Conservation (phyloP, 2,888 invertebrate species). For the Microdon myrmicae region DNA sequence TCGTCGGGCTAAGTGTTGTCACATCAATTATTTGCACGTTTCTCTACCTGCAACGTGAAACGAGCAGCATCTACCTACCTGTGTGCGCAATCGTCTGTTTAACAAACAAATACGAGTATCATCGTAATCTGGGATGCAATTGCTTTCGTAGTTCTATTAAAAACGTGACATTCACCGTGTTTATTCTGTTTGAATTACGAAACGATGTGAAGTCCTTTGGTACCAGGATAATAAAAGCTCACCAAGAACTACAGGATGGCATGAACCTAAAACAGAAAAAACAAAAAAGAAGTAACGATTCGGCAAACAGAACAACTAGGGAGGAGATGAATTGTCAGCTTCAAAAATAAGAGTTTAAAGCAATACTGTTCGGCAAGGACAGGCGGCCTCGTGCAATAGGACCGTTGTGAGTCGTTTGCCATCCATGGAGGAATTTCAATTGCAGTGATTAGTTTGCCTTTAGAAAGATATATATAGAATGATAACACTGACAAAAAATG, state of each 20-base stretch:
- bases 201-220: conserved; percentile 18
- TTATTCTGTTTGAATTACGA: conserved; percentile 43
- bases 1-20: conserved; percentile 33
- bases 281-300: conserved; percentile 17
- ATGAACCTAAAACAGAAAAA: conserved; percentile 4
- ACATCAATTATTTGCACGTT: conserved; percentile 30
- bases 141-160: conserved; percentile 39
- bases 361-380: too few species aligned
- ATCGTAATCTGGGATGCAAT: conserved; percentile 30
- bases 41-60: too few species aligned
- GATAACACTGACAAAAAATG: not conserved
- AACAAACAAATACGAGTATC: conserved; percentile 13
- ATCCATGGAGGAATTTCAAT: conserved; percentile 48
- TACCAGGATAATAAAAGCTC: conserved; percentile 1
- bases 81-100: too few species aligned
- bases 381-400: too few species aligned
- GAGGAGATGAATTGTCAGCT: conserved; percentile 9
- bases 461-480: not conserved
- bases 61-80: too few species aligned
- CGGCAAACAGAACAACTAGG: conserved; percentile 14
- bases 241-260: not conserved
- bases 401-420: conserved; percentile 18
- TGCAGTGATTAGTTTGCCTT: conserved; percentile 42
- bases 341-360: conserved; percentile 1
- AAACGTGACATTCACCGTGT: conserved; percentile 51